These are phyloP conservation scores for Enteromius anoplus DNA, from an alignment of 2,797 vertebrate genomes.

Conservation along the genomic window DNA sequence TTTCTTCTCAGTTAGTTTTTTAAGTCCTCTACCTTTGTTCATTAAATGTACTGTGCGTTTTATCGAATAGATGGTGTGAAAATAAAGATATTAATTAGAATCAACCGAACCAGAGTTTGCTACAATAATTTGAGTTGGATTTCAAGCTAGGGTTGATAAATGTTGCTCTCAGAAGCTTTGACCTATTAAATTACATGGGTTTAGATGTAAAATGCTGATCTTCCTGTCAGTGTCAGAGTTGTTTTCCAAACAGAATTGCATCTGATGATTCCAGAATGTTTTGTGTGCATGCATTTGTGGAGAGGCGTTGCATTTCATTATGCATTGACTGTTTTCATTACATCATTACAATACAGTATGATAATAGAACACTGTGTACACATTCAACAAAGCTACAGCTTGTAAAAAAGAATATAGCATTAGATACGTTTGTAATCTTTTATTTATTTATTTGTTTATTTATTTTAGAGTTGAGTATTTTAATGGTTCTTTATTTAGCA, in stretches of 20 bases:
- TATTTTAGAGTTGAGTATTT: not conserved
- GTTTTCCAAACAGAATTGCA: not conserved
- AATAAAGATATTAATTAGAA: constrained; percentile 6
- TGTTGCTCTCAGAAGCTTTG: constrained; percentile 13
- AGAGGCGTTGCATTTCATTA: not conserved
- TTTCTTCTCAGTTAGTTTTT: constrained; percentile 59
- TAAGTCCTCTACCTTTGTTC: constrained; percentile 44
- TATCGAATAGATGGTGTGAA: constrained; percentile 27
- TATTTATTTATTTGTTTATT: not conserved
- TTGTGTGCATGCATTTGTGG: constrained; percentile 1
- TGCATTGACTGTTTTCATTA: constrained; percentile 18
- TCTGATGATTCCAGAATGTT: not conserved
- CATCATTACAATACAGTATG: not conserved
- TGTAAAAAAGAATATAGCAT: not conserved
- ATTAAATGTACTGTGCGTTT: constrained; percentile 48
- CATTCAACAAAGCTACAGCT: not conserved
- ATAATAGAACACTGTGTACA: not conserved
- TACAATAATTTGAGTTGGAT: not conserved
- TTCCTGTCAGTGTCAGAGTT: constrained; percentile 8
- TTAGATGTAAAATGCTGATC: constrained; percentile 14
- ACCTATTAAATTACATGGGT: constrained; percentile 1
- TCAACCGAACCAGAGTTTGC: not conserved
- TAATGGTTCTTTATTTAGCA: not conserved
- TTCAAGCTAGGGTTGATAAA: not conserved
- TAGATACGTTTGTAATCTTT: not conserved